Conservation (phyloP, 2,113 vertebrate species). For the Salvelinus namaycush region DNA sequence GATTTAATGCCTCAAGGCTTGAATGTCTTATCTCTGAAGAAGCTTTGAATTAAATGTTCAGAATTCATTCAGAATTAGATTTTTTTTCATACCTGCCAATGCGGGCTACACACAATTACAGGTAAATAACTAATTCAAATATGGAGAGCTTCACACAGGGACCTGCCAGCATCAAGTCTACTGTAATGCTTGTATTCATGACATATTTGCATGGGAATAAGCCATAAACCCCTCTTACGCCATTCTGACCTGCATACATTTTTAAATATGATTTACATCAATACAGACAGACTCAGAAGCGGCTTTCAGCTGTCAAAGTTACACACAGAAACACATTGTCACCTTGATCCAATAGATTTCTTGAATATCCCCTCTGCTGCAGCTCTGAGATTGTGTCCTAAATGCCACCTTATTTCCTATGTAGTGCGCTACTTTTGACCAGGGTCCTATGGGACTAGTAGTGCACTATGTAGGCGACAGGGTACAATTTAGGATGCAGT, state of each 20-base stretch:
- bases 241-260: not conserved
- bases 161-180: not conserved
- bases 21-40: slow-evolving; percentile 5
- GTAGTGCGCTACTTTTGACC: no score
- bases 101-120: not conserved
- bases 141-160: not conserved
- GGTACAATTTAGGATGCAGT: not conserved
- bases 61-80: not conserved
- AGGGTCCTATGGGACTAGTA: no score
- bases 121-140: not conserved
- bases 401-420: no score
- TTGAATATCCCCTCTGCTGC: slow-evolving; percentile 18
- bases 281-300: not conserved
- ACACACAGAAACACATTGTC: slow-evolving; percentile 26
- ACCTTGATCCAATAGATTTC: slow-evolving; percentile 27
- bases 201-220: slow-evolving; percentile 3
- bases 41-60: not conserved
- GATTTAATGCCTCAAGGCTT: not conserved
- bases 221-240: not conserved
- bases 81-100: not conserved
- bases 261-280: not conserved
- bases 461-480: not conserved
- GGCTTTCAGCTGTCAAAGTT: slow-evolving; percentile 17
- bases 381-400: not conserved
- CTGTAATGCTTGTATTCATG: not conserved